These are phyloP conservation scores for Pempheris klunzingeri DNA, from an alignment of 2,797 vertebrate species.

Conservation along the genomic window DNA sequence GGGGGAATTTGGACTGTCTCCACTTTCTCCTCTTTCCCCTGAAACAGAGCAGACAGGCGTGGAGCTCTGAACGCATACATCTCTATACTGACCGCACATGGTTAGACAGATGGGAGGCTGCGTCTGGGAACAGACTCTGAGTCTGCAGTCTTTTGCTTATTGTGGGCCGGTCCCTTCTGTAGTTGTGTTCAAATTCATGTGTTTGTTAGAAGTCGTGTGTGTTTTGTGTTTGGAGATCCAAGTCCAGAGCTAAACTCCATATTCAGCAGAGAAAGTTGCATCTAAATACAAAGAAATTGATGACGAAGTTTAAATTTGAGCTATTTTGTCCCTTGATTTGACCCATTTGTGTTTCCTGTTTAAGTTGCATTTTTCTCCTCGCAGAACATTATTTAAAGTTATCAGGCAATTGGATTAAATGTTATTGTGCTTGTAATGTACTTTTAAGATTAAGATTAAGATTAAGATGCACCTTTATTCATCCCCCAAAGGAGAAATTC, in stretches of 20 bases:
- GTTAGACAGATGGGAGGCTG: constrained; percentile 16
- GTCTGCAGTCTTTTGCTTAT: constrained; percentile 12
- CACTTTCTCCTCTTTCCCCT: constrained; percentile 33
- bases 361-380: neutral
- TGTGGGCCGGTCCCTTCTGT: neutral
- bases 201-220: neutral
- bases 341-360: neutral
- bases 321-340: neutral
- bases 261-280: neutral
- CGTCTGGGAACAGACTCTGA: constrained; percentile 7
- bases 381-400: neutral
- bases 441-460: no score
- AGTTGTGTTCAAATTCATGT: neutral
- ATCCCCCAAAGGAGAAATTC: no score
- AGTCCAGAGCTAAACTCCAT: neutral
- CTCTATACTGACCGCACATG: constrained; percentile 26
- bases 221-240: neutral
- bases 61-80: constrained; percentile 36
- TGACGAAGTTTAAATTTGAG: neutral
- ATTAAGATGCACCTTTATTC: no score
- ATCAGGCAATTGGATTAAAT: neutral
- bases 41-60: constrained; percentile 53
- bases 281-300: neutral
- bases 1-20: constrained; percentile 43
- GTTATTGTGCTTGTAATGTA: neutral